Evolutionary conservation across 2,888 invertebrate species (phyloP).

Genomic region (Heliconius erato): DNA sequence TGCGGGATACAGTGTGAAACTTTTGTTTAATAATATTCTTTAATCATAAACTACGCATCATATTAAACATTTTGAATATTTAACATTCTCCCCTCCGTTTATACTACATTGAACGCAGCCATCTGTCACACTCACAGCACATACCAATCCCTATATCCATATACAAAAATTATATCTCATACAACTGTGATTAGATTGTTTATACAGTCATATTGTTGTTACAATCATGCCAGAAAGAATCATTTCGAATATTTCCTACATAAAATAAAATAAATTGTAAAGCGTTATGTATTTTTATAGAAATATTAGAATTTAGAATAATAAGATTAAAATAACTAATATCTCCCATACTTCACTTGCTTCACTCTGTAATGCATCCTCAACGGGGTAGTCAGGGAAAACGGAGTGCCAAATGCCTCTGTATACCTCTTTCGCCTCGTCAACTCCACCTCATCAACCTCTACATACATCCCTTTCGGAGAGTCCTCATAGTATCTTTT

Average conservation of each 20-base stretch:
- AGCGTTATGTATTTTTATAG: not conserved
- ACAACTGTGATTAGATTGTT: not conserved
- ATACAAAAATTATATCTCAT: constrained; percentile 9
- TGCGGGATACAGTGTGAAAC: too few species aligned
- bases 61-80: constrained; percentile 1
- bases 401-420: too few species aligned
- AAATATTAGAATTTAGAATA: not conserved
- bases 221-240: not conserved
- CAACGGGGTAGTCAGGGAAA: too few species aligned
- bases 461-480: too few species aligned
- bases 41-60: not conserved
- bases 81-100: constrained; percentile 11
- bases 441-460: too few species aligned
- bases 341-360: not conserved
- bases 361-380: too few species aligned
- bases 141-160: not conserved
- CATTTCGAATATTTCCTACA: not conserved
- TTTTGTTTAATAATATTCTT: not conserved
- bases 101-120: not conserved
- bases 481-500: too few species aligned
- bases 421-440: too few species aligned
- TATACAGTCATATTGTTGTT: not conserved
- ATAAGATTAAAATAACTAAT: not conserved
- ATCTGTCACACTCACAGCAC: constrained; percentile 2
- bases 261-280: not conserved